Evolutionary conservation across 2,113 vertebrate species (phyloP).

Genomic region (Oryzias woworae): DNA sequence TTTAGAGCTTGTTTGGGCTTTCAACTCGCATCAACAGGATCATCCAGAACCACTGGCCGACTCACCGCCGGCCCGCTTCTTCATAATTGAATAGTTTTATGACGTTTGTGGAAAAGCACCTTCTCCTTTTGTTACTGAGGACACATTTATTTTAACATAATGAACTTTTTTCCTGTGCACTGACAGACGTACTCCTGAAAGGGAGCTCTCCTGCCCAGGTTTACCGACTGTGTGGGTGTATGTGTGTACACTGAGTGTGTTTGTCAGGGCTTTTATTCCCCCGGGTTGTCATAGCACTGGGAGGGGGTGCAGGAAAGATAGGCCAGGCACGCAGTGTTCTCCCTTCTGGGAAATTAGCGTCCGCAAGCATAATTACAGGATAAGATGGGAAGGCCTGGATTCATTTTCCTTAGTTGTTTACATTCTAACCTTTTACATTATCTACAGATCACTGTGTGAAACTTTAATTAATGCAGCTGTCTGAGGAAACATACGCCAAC

Average conservation of each 20-base stretch:
- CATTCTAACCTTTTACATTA: conserved; percentile 29
- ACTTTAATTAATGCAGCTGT: conserved; percentile 30
- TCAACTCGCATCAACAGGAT: conserved; percentile 31
- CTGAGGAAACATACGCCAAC: background rate
- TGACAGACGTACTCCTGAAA: conserved; percentile 25
- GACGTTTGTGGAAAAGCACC: conserved; percentile 13
- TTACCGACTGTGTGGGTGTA: conserved; percentile 6
- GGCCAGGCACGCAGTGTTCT: conserved; percentile 47
- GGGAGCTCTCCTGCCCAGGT: conserved; percentile 11
- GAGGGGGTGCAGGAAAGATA: conserved; percentile 24
- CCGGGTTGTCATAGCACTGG: conserved; percentile 27
- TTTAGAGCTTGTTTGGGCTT: conserved; percentile 38
- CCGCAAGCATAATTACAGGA: conserved; percentile 65
- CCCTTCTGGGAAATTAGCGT: conserved; percentile 67
- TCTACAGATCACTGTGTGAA: conserved; percentile 28
- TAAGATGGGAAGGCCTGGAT: conserved; percentile 46
- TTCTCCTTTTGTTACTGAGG: conserved; percentile 15
- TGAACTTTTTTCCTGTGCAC: conserved; percentile 39
- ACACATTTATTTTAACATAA: conserved; percentile 50
- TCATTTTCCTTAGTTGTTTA: conserved; percentile 24
- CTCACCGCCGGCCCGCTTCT: conserved; percentile 12
- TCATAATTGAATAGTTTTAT: conserved; percentile 20
- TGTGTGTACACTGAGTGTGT: background rate
- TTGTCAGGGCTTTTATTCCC: background rate
- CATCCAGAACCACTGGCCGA: conserved; percentile 20